Conservation (phyloP, 1,140 invertebrate genomes). For the Trichoplusia ni region DNA sequence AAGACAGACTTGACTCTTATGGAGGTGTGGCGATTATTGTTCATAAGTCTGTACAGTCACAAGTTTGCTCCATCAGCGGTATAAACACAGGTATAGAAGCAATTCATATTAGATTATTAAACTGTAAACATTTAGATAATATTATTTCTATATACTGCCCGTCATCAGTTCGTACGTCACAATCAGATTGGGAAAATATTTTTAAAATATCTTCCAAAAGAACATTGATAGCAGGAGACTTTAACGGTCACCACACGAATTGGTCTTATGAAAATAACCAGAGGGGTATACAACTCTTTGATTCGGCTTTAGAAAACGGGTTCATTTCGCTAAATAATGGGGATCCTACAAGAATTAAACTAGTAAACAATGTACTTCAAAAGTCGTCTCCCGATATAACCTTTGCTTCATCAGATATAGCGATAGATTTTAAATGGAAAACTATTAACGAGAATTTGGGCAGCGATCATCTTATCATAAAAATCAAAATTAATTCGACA, state of each 20-base stretch:
- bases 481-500: neutral
- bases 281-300: neutral
- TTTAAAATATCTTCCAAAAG: neutral
- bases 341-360: neutral
- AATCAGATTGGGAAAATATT: neutral
- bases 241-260: conserved; percentile 18
- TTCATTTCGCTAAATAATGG: conserved; percentile 9
- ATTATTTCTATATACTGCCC: neutral
- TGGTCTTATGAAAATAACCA: conserved; percentile 14
- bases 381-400: conserved; percentile 4
- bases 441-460: conserved; percentile 5
- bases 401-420: neutral
- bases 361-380: neutral
- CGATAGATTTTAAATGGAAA: neutral
- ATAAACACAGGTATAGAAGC: conserved; percentile 9
- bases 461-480: conserved; percentile 16
- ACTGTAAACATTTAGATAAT: neutral
- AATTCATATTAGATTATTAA: neutral
- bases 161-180: neutral
- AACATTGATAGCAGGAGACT: conserved; percentile 6
- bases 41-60: conserved; percentile 10
- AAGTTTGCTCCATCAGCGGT: neutral
- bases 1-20: conserved; percentile 12
- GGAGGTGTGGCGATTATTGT: conserved; percentile 11
- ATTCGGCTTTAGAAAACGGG: neutral